These are phyloP conservation scores for Phthorimaea operculella DNA, from an alignment of 1,140 invertebrate genomes.

Conservation along the genomic window DNA sequence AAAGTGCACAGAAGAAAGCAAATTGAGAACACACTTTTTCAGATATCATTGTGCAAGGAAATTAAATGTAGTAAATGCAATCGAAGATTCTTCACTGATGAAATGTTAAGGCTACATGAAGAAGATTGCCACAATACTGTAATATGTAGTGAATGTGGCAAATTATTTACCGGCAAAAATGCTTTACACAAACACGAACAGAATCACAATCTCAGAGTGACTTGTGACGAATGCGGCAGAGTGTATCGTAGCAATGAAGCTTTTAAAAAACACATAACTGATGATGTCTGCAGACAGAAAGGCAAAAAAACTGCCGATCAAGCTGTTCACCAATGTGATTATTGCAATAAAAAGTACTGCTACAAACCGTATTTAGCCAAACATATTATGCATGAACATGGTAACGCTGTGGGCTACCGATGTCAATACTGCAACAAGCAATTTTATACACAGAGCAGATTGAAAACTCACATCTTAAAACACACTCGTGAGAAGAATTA, in stretches of 20 bases:
- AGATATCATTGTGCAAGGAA: slow-evolving; percentile 20
- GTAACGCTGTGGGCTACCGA: slow-evolving; percentile 8
- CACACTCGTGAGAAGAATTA: slow-evolving; percentile 29
- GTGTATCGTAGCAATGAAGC: slow-evolving; percentile 14
- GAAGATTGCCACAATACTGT: slow-evolving; percentile 11
- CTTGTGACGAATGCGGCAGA: slow-evolving; percentile 20
- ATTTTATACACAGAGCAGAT: slow-evolving; percentile 12
- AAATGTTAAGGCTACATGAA: slow-evolving; percentile 11
- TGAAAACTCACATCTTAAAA: slow-evolving; percentile 20
- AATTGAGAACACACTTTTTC: slow-evolving; percentile 21
- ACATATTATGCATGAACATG: slow-evolving; percentile 24
- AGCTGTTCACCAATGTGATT: slow-evolving; percentile 15
- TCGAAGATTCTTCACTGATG: slow-evolving; percentile 12
- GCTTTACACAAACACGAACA: slow-evolving; percentile 18
- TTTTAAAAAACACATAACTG: slow-evolving; percentile 15
- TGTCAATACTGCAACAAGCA: slow-evolving; percentile 23
- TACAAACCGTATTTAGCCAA: slow-evolving; percentile 8
- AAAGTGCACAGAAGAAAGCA: slow-evolving; percentile 6
- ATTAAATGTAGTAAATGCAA: slow-evolving; percentile 17
- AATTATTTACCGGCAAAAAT: slow-evolving; percentile 11
- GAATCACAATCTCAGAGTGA: slow-evolving; percentile 10
- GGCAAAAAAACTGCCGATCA: background rate
- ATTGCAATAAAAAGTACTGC: slow-evolving; percentile 21
- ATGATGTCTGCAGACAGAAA: slow-evolving; percentile 11
- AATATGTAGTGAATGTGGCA: slow-evolving; percentile 21